Base-by-base conservation (phyloP, 2,113 vertebrate genomes). In the Neoarius graeffei region DNA sequence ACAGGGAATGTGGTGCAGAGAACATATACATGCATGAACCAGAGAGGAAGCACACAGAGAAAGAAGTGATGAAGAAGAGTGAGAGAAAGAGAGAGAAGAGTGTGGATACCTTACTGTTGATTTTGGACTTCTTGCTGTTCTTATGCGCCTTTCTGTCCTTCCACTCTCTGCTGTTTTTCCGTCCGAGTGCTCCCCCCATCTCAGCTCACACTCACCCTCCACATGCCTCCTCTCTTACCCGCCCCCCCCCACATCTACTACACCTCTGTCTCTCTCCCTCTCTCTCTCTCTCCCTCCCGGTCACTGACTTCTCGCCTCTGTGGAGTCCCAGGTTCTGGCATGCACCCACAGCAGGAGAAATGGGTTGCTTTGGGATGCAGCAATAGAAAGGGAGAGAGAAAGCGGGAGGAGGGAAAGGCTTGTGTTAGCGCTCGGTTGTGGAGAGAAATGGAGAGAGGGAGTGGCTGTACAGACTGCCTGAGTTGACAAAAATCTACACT, bases 31-130 rank as follows among this genome's bases (percentile, higher is more conserved):
- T 62, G 60, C 85, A 81, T 50, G 57, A 50, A 71, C 3, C 20
- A 42, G 48, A 73, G 66, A 81, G 54, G 60, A 66, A 30, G 83
- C 85, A 86, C 60, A 17, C 73, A 73, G 15, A 42, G 54, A 73
- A 74, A 80, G 25, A 69, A 15, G 30, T 27, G 30, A 8, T 7
- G 25, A 60, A 5, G 50, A 30, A 62, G 81, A 87, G 19, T 88
- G 81, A 93, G 89, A 88, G 91, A 91, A 73, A 92, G 52, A 92
- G 62, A 56, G 73, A 77, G 25, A 60, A 54, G 62, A 87, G 91
- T 91, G 84, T 91, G 90, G 91, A 91, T 96, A 96, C 96, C 96
- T 96, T 96, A 94, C 95, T 95, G 93, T 95, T 95, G 93, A 94
- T 93, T 92, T 93, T 95, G 92, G 93, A 92, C 93, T 94, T 94